Base-by-base conservation (phyloP, 2,888 invertebrate genomes). In the Brenthis ino region DNA sequence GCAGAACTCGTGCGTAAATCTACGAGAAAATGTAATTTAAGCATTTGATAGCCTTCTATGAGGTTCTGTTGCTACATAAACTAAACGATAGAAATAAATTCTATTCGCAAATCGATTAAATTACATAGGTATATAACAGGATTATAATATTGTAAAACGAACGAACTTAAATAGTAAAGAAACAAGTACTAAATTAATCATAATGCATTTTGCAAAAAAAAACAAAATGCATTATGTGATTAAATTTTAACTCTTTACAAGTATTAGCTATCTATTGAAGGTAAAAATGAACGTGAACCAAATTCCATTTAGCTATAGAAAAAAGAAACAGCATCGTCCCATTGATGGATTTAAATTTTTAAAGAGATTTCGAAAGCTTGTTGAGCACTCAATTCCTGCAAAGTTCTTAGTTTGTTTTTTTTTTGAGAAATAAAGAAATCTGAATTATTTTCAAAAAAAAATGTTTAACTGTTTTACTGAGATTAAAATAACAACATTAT, bases 71-170 rank as follows among this genome's bases (percentile, higher is more conserved):
- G 70, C 60, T 70, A 58, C 63, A 72, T 72, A 72, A 66, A 69
- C 67, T 72, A 67, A 69, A 70, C 70, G 69, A 72, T 69, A 64
- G 60, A 13, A 69, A 72, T 67, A 72, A 72, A 73, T 73, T 73
- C 70, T 24, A 63, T 63, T 37, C 20, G 20, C 37, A 63, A 63
- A 63, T 54, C 11, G 20, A 54, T 53, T 53, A 53, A 16, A 63
- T 4, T 54, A 51, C 37, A 4, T 63, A 53, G 16, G 51, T 43
- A 63, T 43, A 33, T 20, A 8, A 43, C 20, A 37, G 3, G 1
- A 6, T 28, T 5, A 16, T 43, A 11, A 43, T 8, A 43, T 43
- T 43, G 11, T 43, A 11, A 43, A 43, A 43, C 1, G 37, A 43
- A 11, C 6, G 37, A 20, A 20, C 20, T 43, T 43, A 8, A 37